These are phyloP conservation scores for Hoplostethus atlanticus DNA, from an alignment of 2,797 vertebrate species.

Conservation along the genomic window DNA sequence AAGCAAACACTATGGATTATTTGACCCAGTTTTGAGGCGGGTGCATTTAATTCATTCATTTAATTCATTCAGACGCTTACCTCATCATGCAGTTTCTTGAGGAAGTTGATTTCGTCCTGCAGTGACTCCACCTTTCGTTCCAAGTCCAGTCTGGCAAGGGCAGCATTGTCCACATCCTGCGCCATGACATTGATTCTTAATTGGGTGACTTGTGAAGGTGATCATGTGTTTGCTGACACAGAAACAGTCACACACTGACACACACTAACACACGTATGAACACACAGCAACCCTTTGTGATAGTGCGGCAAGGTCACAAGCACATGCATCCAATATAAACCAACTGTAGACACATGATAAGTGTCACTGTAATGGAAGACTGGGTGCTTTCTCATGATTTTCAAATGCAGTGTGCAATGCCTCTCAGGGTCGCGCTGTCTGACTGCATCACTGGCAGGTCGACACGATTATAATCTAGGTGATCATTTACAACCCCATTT, in stretches of 20 bases:
- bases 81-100: slow-evolving; percentile 97
- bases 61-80: slow-evolving; percentile 72
- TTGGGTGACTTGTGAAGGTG: slow-evolving; percentile 61
- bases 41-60: slow-evolving; percentile 14
- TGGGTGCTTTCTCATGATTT: slow-evolving; percentile 22
- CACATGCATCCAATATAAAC: slow-evolving; percentile 46
- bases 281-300: slow-evolving; percentile 39
- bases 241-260: slow-evolving; percentile 2
- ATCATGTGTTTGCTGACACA: slow-evolving; percentile 49
- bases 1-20: slow-evolving; percentile 34
- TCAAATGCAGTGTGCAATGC: neutral
- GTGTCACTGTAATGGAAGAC: slow-evolving; percentile 15
- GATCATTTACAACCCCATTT: neutral
- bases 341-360: slow-evolving; percentile 37
- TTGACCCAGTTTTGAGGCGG: slow-evolving; percentile 2
- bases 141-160: slow-evolving; percentile 93
- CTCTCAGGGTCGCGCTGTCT: neutral
- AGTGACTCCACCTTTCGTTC: slow-evolving; percentile 96
- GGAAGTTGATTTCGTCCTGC: slow-evolving; percentile 95
- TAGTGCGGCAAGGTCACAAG: slow-evolving; percentile 38
- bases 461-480: neutral
- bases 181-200: slow-evolving; percentile 56
- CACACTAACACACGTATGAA: neutral
- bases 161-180: slow-evolving; percentile 97
- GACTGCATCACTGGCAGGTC: neutral